A percentile compares a stretch with the other conserved stretches of the same genome.
Evolutionary conservation across 2,797 vertebrate genomes (phyloP).

Genomic region (Hemibagrus guttatus): DNA sequence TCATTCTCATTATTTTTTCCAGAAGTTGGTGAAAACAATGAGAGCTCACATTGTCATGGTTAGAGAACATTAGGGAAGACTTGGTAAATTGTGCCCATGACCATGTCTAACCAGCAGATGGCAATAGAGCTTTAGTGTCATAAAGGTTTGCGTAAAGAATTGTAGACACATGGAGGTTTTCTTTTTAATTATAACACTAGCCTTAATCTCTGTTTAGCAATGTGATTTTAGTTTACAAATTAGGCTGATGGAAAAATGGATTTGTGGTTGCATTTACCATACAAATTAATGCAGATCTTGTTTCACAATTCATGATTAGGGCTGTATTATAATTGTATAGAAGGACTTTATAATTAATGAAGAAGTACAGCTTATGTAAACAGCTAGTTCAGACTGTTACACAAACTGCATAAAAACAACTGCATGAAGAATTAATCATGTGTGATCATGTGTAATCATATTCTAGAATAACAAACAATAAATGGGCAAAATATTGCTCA

Average conservation of each 20-base stretch:
- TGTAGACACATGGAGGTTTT: too few species aligned
- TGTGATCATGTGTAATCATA: neutral
- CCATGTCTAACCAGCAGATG: conserved; percentile 31
- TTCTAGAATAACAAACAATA: neutral
- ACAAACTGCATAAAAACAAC: neutral
- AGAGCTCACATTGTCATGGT: neutral
- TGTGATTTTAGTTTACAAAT: neutral
- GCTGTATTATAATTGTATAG: neutral
- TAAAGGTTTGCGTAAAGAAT: neutral
- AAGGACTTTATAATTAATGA: neutral
- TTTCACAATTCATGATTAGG: neutral
- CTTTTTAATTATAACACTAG: neutral
- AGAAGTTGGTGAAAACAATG: neutral
- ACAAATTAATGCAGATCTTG: neutral
- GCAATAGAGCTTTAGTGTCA: neutral
- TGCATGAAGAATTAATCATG: neutral
- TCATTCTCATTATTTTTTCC: neutral
- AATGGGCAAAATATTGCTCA: neutral
- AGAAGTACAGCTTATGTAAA: neutral
- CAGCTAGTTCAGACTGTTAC: neutral
- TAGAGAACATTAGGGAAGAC: neutral
- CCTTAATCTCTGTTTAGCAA: neutral
- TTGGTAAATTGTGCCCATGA: neutral
- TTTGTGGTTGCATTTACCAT: neutral
- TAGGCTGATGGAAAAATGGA: neutral